A percentile compares a stretch with the other conserved stretches of the same genome.
phyloP scores from a whole-genome alignment of 2,797 vertebrate genomes.

The Tragelaphus eurycerus region DNA sequence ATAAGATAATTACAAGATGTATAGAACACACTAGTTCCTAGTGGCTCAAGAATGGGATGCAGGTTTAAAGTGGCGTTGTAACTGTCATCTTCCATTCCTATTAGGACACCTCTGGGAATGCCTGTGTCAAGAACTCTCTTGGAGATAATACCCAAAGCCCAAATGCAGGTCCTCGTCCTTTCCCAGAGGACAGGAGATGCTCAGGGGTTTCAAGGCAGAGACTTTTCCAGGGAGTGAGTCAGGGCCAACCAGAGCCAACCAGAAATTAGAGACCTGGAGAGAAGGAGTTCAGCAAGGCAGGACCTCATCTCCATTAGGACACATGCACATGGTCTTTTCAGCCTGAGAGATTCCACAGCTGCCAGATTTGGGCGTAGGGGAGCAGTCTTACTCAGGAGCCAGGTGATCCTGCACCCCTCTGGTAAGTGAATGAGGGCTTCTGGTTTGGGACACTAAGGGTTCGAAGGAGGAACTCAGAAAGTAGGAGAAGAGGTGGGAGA shows the following conservation, averaged over 20 bases:
- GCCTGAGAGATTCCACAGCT: background rate
- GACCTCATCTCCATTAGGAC: background rate
- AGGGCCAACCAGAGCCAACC: background rate
- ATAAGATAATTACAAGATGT: background rate
- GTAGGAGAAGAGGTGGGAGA: background rate
- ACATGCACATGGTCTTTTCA: background rate
- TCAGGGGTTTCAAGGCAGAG: background rate
- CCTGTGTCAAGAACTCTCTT: background rate
- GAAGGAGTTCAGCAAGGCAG: background rate
- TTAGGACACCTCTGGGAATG: background rate
- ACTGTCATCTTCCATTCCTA: background rate
- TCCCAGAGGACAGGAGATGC: background rate
- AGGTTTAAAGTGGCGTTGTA: background rate
- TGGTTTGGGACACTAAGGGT: background rate
- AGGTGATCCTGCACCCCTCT: background rate
- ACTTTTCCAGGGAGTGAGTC: background rate
- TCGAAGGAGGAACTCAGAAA: background rate
- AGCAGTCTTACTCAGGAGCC: background rate
- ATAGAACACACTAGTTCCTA: background rate
- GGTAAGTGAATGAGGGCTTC: background rate
- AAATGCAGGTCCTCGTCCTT: background rate
- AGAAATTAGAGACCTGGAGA: background rate
- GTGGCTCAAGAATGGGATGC: background rate
- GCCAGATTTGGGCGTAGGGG: background rate
- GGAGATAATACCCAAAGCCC: background rate